These are phyloP conservation scores for Coelinius sp. DNA, from an alignment of 2,888 invertebrate species.

Conservation along the genomic window DNA sequence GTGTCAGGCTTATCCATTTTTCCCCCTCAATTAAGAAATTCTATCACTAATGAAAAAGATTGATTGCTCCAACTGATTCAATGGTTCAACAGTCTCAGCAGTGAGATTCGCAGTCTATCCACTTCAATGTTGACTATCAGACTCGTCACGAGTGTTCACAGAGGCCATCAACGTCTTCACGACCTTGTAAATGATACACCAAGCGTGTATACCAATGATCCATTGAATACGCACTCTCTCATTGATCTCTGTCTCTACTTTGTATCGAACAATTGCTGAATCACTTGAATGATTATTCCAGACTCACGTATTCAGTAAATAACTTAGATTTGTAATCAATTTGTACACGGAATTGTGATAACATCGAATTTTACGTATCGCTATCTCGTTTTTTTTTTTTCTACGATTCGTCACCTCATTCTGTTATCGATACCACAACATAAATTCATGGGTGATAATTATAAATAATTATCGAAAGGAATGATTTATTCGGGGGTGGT, in stretches of 20 bases:
- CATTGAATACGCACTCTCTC: not conserved
- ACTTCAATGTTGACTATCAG: not conserved
- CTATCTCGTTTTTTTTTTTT: not conserved
- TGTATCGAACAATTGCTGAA: not conserved
- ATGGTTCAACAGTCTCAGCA: not conserved
- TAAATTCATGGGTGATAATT: not conserved
- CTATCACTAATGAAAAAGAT: not conserved
- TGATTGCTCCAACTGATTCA: not conserved
- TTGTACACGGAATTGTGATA: not conserved
- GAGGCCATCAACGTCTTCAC: not conserved
- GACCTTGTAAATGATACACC: not conserved
- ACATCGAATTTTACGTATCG: not conserved
- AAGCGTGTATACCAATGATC: not conserved
- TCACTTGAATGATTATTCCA: not conserved
- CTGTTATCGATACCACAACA: not conserved
- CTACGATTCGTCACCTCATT: not conserved
- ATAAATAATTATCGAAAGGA: not conserved
- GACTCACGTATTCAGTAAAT: not conserved
- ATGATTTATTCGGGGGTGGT: not conserved
- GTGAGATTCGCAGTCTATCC: not conserved
- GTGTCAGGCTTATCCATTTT: conserved; percentile 57
- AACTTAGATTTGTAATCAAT: not conserved
- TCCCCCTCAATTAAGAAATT: not conserved
- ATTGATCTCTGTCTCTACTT: not conserved
- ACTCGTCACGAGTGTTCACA: not conserved